These are phyloP conservation scores for Propithecus perrieri DNA, from an alignment of 2,797 vertebrate genomes.

Conservation along the genomic window DNA sequence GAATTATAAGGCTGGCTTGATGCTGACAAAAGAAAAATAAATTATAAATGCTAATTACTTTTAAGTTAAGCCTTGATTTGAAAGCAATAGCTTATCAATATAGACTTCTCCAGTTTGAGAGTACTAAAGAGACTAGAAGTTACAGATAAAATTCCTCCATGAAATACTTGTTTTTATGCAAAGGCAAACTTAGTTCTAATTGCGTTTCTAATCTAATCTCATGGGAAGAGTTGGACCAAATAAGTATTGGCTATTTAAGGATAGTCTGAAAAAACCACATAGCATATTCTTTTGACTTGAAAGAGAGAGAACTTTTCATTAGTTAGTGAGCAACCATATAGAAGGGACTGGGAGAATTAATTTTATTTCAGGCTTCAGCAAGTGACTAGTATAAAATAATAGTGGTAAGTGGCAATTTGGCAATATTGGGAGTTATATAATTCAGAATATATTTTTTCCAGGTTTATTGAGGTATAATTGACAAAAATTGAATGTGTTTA, in stretches of 20 bases:
- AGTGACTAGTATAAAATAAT: background rate
- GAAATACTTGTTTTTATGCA: background rate
- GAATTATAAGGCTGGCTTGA: background rate
- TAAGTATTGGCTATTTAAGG: background rate
- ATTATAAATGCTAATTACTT: conserved; percentile 6
- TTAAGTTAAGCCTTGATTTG: background rate
- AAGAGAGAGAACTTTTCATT: too few relatives aligned
- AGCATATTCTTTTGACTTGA: background rate
- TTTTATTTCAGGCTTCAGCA: background rate
- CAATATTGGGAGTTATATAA: background rate
- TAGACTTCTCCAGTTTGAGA: background rate
- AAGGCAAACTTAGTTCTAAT: background rate
- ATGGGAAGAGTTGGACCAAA: background rate
- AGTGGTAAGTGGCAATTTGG: background rate
- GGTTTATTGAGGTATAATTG: background rate
- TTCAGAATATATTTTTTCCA: background rate
- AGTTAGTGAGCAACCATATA: background rate
- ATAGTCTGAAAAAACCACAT: background rate
- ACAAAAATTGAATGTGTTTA: background rate
- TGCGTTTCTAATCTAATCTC: background rate
- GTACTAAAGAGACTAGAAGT: background rate
- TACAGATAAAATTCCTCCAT: background rate
- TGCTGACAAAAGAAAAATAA: conserved; percentile 29
- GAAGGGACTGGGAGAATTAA: background rate
- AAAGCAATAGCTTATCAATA: background rate